Evolutionary conservation across 2,888 invertebrate genomes (phyloP), one percentile per base, ranked within the genome.

Genomic region (Nematopogon swammerdamellus): DNA sequence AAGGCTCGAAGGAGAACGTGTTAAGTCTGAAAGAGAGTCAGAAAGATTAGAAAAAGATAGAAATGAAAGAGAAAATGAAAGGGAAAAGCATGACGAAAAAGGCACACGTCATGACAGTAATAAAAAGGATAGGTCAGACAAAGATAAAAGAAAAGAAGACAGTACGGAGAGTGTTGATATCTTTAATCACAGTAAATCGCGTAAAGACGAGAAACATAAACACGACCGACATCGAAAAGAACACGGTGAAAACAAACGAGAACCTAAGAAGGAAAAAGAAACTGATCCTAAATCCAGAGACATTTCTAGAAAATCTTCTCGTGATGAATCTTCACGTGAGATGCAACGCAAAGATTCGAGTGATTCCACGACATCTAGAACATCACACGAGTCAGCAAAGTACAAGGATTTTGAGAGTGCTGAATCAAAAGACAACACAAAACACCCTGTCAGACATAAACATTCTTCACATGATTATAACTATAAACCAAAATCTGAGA

Each of bases 171-270:
- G 49, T 49, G 52, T 52, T 44, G 54, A 53, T 44, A 18, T 48
- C 11, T 6, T 6, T 25, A 4, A 25, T 10, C 67, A 63, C 64
- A 69, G 49, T 65, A 69, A 64, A 67, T 68, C 63, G 66, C 68
- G 54, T 70, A 75, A 70, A 56, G 77, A 77, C 30, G 83, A 83
- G 51, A 81, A 72, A 64, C 71, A 80, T 59, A 80, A 71, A 63
- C 64, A 73, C 56, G 76, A 77, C 18, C 66, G 67, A 57, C 55
- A 62, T 46, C 73, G 68, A 57, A 77, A 75, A 59, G 79, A 76
- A 50, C 54, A 59, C 48, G 60, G 52, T 52, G 80, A 62, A 16
- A 48, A 49, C 18, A 55, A 53, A 48, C 60, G 58, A 54, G 54
- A 75, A 60, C 65, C 68, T 44, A 82, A 82, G 18, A 60, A 58